These are phyloP conservation scores for Byasa hedistus DNA, from an alignment of 2,888 invertebrate genomes.

Conservation along the genomic window DNA sequence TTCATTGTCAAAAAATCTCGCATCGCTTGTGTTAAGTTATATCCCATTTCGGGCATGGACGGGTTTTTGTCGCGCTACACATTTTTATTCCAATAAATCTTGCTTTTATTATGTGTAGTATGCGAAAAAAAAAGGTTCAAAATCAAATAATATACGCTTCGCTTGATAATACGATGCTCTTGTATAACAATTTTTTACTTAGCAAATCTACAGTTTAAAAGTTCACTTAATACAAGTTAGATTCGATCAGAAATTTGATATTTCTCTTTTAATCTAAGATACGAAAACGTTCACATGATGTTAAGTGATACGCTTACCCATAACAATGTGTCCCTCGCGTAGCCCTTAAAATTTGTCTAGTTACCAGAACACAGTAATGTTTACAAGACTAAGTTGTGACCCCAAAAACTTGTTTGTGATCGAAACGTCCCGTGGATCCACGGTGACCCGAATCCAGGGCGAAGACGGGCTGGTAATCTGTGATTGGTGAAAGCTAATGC, in stretches of 20 bases:
- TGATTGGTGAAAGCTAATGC: conserved; percentile 27
- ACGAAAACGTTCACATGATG: no score
- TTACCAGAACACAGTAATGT: no score
- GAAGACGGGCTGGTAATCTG: conserved; percentile 22
- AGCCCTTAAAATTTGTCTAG: no score
- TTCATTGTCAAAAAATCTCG: conserved; percentile 4
- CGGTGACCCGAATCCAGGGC: conserved; percentile 11
- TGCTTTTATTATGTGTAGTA: conserved; percentile 18
- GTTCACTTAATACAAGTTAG: no score
- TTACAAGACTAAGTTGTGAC: no score
- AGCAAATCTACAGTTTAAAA: not conserved
- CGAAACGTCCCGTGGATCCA: conserved; percentile 7
- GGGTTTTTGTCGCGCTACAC: conserved; percentile 9
- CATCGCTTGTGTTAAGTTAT: conserved; percentile 4
- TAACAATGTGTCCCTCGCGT: no score
- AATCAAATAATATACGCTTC: not conserved
- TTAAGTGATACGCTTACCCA: no score
- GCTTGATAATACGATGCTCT: no score
- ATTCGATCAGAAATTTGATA: no score
- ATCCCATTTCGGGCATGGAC: conserved; percentile 5
- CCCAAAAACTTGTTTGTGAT: no score
- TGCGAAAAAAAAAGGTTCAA: conserved; percentile 12
- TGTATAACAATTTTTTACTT: not conserved
- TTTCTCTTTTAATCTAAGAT: no score
- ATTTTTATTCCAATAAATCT: conserved; percentile 21